Conservation (phyloP, 2,888 invertebrate genomes). For the Stramonita haemastoma region DNA sequence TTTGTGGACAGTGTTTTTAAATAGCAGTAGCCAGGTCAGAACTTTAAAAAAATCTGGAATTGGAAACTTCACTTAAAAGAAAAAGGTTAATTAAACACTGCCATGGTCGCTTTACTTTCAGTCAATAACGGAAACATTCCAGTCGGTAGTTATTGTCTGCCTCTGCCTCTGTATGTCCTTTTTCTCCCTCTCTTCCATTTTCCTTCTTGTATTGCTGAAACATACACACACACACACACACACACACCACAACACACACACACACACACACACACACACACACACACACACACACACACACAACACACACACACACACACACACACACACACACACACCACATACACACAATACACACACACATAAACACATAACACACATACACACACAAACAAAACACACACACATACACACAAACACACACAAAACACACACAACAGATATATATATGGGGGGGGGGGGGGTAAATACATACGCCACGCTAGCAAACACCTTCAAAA, state of each 20-base stretch:
- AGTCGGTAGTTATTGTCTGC: neutral
- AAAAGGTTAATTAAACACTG: too few species aligned
- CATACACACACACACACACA: neutral
- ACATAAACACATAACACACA: neutral
- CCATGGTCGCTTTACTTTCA: too few species aligned
- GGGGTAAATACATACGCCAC: too few species aligned
- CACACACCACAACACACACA: neutral
- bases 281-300: constrained; percentile 1
- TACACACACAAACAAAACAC: constrained; percentile 26
- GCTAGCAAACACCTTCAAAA: too few species aligned
- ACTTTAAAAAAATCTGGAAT: neutral
- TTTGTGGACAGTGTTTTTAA: neutral
- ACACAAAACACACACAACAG: neutral
- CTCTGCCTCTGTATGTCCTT: neutral
- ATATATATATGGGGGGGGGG: too few species aligned
- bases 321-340: neutral
- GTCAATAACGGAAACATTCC: neutral
- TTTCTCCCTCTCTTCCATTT: neutral
- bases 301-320: neutral
- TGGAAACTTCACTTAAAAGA: neutral
- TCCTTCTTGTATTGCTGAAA: neutral
- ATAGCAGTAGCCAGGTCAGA: neutral
- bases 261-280: constrained; percentile 35
- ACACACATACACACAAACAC: constrained; percentile 13
- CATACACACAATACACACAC: too few species aligned